Conservation (phyloP, 2,888 invertebrate species). For the Ectobius pallidus region DNA sequence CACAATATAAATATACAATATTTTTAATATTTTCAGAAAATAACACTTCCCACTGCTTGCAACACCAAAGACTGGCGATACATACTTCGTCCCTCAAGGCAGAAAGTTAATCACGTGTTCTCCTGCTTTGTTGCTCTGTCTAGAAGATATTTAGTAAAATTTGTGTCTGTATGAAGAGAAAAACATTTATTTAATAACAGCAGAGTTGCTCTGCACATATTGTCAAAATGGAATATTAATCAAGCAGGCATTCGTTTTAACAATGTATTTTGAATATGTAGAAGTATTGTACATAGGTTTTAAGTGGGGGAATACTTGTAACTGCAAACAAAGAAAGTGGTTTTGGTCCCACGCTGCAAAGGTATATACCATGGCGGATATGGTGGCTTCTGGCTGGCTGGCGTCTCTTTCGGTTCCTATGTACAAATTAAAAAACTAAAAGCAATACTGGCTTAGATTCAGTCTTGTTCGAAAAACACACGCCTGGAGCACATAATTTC, state of each 20-base stretch:
- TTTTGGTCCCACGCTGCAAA: constrained; percentile 44
- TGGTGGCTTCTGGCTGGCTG: no score
- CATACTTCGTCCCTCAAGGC: constrained; percentile 36
- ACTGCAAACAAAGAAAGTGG: background rate
- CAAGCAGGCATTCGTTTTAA: constrained; percentile 37
- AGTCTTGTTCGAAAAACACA: constrained; percentile 38
- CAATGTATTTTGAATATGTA: constrained; percentile 37
- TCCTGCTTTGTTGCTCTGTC: constrained; percentile 30
- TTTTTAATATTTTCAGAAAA: constrained; percentile 59
- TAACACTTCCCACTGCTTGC: constrained; percentile 55
- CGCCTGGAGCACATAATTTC: no score
- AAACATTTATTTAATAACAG: constrained; percentile 39
- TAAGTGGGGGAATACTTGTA: background rate
- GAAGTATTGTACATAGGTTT: constrained; percentile 36
- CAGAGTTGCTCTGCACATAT: constrained; percentile 50
- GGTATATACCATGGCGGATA: constrained; percentile 39
- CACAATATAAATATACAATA: constrained; percentile 64
- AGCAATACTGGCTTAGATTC: constrained; percentile 39
- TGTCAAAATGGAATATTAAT: constrained; percentile 56
- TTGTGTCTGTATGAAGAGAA: constrained; percentile 31
- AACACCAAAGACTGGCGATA: constrained; percentile 41
- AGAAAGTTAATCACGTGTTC: constrained; percentile 28
- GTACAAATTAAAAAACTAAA: constrained; percentile 15
- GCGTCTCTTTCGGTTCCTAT: no score
- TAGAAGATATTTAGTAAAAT: constrained; percentile 32